Percentiles rank a stretch among this genome's conserved stretches.
phyloP scores from a whole-genome alignment of 2,888 invertebrate genomes.

The Neocrepidodera transversa region DNA sequence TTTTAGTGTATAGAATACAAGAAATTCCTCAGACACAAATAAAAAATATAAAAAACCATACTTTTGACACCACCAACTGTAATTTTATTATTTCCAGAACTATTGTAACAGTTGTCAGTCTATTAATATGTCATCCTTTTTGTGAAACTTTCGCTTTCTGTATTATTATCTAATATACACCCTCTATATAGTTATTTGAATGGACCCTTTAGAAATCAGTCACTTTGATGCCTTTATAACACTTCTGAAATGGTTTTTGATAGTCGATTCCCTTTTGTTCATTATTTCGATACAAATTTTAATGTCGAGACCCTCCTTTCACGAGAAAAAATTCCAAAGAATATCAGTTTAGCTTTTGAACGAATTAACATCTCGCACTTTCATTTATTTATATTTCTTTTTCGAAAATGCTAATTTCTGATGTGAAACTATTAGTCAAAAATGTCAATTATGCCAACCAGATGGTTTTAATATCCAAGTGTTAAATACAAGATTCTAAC shows the following conservation, averaged over 20 bases:
- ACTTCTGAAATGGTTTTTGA: constrained; percentile 46
- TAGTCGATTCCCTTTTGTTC: constrained; percentile 22
- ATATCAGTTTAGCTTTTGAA: no score
- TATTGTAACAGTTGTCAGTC: background rate
- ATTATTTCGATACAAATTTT: constrained; percentile 26
- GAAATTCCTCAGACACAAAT: background rate
- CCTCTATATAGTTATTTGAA: constrained; percentile 25
- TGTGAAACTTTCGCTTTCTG: constrained; percentile 22
- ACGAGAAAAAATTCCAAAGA: no score
- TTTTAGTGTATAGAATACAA: no score
- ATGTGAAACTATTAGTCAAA: constrained; percentile 38
- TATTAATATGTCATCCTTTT: constrained; percentile 16
- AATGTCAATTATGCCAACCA: constrained; percentile 37
- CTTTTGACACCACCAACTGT: background rate
- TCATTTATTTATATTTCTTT: no score
- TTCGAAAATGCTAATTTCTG: constrained; percentile 32
- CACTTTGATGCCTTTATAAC: constrained; percentile 51
- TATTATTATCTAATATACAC: constrained; percentile 23
- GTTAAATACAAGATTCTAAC: constrained; percentile 36
- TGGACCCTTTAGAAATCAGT: constrained; percentile 28
- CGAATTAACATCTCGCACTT: no score
- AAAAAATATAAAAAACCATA: background rate
- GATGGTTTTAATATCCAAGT: constrained; percentile 41
- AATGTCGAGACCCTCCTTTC: background rate
- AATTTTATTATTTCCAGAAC: background rate